Evolutionary conservation across 2,888 invertebrate species (phyloP).

Genomic region (Dicroscelio sp.): DNA sequence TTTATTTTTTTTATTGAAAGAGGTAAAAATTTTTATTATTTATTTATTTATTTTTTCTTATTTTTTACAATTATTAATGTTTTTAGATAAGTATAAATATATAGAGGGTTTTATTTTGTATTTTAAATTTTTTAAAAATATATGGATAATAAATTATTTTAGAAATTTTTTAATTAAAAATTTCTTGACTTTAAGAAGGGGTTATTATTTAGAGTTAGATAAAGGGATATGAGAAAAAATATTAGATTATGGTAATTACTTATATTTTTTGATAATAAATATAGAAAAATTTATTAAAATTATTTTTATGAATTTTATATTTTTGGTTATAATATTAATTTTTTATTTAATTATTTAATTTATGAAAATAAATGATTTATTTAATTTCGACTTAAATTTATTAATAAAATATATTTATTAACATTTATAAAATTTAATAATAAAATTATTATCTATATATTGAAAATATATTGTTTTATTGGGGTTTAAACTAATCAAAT

Average conservation of each 20-base stretch:
- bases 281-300: too few relatives aligned
- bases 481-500: too few relatives aligned
- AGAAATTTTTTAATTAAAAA: conserved; percentile 28
- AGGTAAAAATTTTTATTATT: too few relatives aligned
- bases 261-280: conserved; percentile 92
- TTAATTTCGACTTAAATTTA: conserved; percentile 24
- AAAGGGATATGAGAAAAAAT: not conserved
- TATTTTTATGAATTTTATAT: conserved; percentile 21
- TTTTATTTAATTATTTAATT: conserved; percentile 88
- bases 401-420: conserved; percentile 18
- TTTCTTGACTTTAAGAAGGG: conserved; percentile 23
- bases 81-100: too few relatives aligned
- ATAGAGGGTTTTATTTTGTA: conserved; percentile 10
- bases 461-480: conserved; percentile 2
- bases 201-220: conserved; percentile 37
- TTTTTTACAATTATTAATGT: conserved; percentile 80
- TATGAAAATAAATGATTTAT: conserved; percentile 87
- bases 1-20: too few relatives aligned
- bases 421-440: conserved; percentile 78
- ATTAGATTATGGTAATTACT: conserved; percentile 90
- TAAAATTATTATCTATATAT: conserved; percentile 88
- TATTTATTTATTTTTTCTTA: conserved; percentile 55
- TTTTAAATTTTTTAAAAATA: conserved; percentile 53
- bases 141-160: conserved; percentile 67
- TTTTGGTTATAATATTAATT: conserved; percentile 1